These are phyloP conservation scores for Orius insidiosus DNA, from an alignment of 1,140 invertebrate species.

Conservation along the genomic window DNA sequence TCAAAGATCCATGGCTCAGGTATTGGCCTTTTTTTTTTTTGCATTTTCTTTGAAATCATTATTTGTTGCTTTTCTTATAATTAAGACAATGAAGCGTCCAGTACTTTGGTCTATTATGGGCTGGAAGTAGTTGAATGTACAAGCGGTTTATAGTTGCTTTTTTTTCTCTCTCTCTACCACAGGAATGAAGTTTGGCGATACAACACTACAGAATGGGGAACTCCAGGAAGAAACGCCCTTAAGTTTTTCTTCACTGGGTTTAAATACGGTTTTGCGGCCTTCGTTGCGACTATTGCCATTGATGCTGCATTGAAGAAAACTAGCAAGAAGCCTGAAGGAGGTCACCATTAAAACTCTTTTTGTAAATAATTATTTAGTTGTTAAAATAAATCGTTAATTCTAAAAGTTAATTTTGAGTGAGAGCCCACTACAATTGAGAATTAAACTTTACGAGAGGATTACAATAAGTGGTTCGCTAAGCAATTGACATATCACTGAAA, in stretches of 20 bases:
- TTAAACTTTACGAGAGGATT: too few species aligned
- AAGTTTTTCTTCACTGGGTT: conserved; percentile 37
- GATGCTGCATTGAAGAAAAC: too few species aligned
- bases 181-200: conserved; percentile 70
- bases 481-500: too few species aligned
- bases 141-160: conserved; percentile 3
- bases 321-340: too few species aligned
- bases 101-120: not conserved
- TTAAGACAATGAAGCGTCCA: conserved; percentile 3
- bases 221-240: conserved; percentile 22
- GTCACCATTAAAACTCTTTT: too few species aligned
- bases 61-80: conserved; percentile 7
- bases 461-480: too few species aligned
- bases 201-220: conserved; percentile 32
- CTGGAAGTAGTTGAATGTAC: not conserved
- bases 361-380: too few species aligned
- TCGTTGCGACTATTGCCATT: too few species aligned
- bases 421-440: too few species aligned
- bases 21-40: conserved; percentile 21
- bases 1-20: conserved; percentile 72
- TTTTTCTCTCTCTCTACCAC: conserved; percentile 19
- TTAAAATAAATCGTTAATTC: too few species aligned
- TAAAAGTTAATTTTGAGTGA: too few species aligned
- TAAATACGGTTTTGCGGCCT: too few species aligned
- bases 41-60: not conserved